Evolutionary conservation across 2,797 vertebrate species (phyloP).

Genomic region (Lepidocolaptes lacrymiger): DNA sequence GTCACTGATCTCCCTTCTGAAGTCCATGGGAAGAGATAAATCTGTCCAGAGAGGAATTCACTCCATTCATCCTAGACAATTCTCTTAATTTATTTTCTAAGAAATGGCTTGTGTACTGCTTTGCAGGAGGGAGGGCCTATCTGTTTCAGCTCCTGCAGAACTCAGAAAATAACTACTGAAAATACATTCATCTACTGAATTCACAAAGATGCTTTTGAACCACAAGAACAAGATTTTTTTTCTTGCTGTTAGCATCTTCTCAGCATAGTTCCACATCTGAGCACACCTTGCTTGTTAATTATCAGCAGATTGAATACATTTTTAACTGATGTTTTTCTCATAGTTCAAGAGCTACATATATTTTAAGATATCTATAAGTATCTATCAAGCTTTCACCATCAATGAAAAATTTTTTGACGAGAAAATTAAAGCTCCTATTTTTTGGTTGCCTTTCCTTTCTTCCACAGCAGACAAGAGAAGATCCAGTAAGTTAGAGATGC

Average conservation of each 20-base stretch:
- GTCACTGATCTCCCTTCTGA: slow-evolving; percentile 10
- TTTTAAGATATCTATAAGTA: not conserved
- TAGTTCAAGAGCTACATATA: not conserved
- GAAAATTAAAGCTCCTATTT: not conserved
- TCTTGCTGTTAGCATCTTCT: not conserved
- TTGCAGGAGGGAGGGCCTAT: not conserved
- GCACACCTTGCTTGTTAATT: not conserved
- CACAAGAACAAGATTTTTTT: not conserved
- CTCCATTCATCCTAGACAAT: not conserved
- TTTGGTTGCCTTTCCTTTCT: not conserved
- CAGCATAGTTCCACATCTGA: not conserved
- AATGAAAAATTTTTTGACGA: not conserved
- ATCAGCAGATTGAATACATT: not conserved
- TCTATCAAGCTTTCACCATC: not conserved
- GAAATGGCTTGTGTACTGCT: not conserved
- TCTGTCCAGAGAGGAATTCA: slow-evolving; percentile 18
- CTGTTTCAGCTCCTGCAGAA: not conserved
- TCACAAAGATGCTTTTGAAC: not conserved
- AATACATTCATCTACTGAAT: not conserved
- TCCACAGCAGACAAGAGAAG: not conserved
- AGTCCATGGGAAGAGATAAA: slow-evolving; percentile 32
- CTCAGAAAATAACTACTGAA: slow-evolving; percentile 4
- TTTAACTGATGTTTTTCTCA: not conserved
- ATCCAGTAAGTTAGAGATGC: not conserved
- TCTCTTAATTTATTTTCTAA: slow-evolving; percentile 15